Evolutionary conservation across 1,140 invertebrate genomes (phyloP), one percentile per base, ranked within the genome.

Genomic region (Capitella teleta): DNA sequence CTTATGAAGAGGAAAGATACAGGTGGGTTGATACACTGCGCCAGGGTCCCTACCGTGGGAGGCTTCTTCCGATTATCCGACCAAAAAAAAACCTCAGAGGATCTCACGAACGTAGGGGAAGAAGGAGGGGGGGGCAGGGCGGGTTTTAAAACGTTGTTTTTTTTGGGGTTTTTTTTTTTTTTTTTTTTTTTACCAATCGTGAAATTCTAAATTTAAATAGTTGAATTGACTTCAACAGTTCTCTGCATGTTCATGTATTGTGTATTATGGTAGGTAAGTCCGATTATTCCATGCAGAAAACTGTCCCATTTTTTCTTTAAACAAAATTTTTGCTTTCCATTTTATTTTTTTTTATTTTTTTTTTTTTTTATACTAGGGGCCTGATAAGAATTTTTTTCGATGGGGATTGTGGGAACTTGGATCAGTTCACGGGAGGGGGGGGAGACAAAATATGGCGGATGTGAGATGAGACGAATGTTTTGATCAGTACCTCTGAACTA

Each of bases 1-100:
- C 73, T 89, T 6, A 88, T 90, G 60, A 77, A 85, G 51, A 85
- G 86, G 73, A 84, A 84, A 76, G 83, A 85, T 65, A 87, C 86
- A 81, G 86, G 87, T 85, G 61, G 60, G 59, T 40, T 26, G 28
- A 54, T n/a, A 2, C 8, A 18, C 6, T 23, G 23, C 42, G 21
- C 25, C 42, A 10, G 24, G 42, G 5, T 28, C 18, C 23, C 25
- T 23, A 16, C 28, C 14, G 26, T 44, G 42, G 42, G 21, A 12
- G 18, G 21, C n/a, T 43, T 44, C 19, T 28, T 26, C 18, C 25
- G n/a, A 44, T 44, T 6, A 23, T 10, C 23, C 6, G 18, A n/a
- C 3, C 25, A 19, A 24, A 10, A n/a, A 44, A 26, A 26, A 44
- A n/a, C 26, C 5, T 4, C 6, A 43, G 24, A 19, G 18, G 21